Conservation (phyloP, 2,888 invertebrate genomes). For the Platycheirus albimanus region DNA sequence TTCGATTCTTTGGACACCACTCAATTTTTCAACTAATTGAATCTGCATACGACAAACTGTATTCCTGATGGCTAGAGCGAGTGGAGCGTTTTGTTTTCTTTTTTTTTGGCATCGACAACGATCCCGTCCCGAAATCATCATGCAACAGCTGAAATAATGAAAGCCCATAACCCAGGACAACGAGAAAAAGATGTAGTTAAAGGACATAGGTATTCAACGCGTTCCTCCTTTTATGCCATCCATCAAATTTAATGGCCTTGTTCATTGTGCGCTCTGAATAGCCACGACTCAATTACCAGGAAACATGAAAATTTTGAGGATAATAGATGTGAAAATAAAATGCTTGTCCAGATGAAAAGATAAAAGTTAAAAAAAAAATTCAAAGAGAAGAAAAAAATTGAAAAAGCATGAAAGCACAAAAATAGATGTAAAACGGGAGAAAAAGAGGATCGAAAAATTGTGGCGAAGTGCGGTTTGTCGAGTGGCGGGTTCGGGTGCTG, state of each 20-base stretch:
- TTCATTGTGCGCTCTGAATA: constrained; percentile 67
- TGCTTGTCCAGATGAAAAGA: constrained; percentile 60
- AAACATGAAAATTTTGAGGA: constrained; percentile 68
- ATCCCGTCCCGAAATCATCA: background rate
- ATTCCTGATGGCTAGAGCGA: too few species aligned
- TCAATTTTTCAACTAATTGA: constrained; percentile 72
- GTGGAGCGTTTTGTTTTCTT: constrained; percentile 53
- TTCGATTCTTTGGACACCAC: constrained; percentile 59
- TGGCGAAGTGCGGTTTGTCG: too few species aligned
- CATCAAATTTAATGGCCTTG: constrained; percentile 71
- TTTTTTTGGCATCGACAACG: constrained; percentile 16
- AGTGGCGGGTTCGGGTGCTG: too few species aligned
- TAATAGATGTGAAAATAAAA: constrained; percentile 68
- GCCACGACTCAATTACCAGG: constrained; percentile 72
- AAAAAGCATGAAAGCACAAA: constrained; percentile 2
- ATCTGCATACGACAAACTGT: constrained; percentile 58
- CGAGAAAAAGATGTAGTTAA: constrained; percentile 28
- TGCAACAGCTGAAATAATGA: constrained; percentile 58
- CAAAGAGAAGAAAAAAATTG: constrained; percentile 23
- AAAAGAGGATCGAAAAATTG: constrained; percentile 27
- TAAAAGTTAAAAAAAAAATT: constrained; percentile 32
- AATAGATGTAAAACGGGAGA: constrained; percentile 21
- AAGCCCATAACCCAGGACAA: constrained; percentile 7
- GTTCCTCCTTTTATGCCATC: constrained; percentile 61
- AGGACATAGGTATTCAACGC: constrained; percentile 45